Percentiles rank a stretch among this genome's conserved stretches.
phyloP scores from a whole-genome alignment of 2,888 invertebrate genomes.

The Heteropelma amictum region DNA sequence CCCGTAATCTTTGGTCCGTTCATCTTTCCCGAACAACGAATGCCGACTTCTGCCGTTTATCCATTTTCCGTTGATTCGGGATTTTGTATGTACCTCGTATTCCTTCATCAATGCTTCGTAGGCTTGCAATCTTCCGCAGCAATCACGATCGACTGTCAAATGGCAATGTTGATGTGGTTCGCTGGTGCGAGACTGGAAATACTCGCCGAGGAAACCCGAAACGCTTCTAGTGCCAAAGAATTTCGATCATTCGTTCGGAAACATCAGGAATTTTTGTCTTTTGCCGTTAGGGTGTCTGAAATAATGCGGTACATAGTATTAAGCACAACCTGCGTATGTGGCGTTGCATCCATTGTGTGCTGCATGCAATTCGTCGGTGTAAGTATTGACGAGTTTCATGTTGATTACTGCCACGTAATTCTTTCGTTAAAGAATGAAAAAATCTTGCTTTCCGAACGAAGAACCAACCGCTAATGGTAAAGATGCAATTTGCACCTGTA shows the following conservation, averaged over 20 bases:
- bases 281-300: background rate
- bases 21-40: conserved; percentile 23
- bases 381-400: no score
- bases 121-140: conserved; percentile 57
- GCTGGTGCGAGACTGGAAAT: conserved; percentile 58
- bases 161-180: conserved; percentile 61
- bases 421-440: no score
- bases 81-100: conserved; percentile 48
- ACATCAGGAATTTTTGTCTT: background rate
- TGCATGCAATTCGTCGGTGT: conserved; percentile 17
- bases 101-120: conserved; percentile 58
- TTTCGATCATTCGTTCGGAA: background rate
- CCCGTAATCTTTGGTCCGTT: conserved; percentile 54
- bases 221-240: background rate
- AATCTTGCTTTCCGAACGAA: no score
- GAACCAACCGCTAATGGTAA: background rate
- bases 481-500: conserved; percentile 6
- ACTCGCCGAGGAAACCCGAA: conserved; percentile 25
- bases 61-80: conserved; percentile 54
- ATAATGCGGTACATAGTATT: background rate
- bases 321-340: background rate
- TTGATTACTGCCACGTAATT: background rate
- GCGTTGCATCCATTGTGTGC: conserved; percentile 1
- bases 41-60: conserved; percentile 23
- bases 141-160: conserved; percentile 57